Percentiles rank a stretch among this genome's conserved stretches.
Evolutionary conservation across 2,888 invertebrate species (phyloP).

Genomic region (Amiota communis): DNA sequence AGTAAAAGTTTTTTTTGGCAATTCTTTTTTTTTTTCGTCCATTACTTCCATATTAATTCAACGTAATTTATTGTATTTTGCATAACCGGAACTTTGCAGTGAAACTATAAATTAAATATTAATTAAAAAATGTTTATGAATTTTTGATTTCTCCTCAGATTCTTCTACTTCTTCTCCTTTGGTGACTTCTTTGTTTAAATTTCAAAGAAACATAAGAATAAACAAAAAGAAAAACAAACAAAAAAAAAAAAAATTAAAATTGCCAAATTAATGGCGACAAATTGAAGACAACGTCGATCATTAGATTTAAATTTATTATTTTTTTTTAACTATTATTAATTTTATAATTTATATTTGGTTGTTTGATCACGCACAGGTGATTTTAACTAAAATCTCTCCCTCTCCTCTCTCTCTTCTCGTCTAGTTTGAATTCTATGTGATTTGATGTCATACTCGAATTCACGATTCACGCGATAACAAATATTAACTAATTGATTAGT

Average conservation of each 20-base stretch:
- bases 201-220: constrained; percentile 28
- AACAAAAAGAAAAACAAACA: not conserved
- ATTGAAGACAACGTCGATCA: constrained; percentile 22
- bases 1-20: constrained; percentile 33
- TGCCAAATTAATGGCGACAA: constrained; percentile 25
- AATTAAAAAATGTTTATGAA: constrained; percentile 33
- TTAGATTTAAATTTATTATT: constrained; percentile 43
- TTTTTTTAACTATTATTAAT: constrained; percentile 24
- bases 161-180: not conserved
- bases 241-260: not conserved
- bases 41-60: not conserved
- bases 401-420: too few species aligned
- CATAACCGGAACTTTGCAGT: constrained; percentile 23
- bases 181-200: not conserved
- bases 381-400: too few species aligned
- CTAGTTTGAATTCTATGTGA: too few species aligned
- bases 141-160: constrained; percentile 35
- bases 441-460: too few species aligned
- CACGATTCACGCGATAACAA: constrained; percentile 36
- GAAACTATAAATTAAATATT: constrained; percentile 32
- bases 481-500: constrained; percentile 48
- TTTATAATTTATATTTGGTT: constrained; percentile 2
- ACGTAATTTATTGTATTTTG: constrained; percentile 3
- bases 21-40: not conserved
- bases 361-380: not conserved